phyloP scores from a whole-genome alignment of 2,797 vertebrate genomes.

The Hipposideros larvatus region DNA sequence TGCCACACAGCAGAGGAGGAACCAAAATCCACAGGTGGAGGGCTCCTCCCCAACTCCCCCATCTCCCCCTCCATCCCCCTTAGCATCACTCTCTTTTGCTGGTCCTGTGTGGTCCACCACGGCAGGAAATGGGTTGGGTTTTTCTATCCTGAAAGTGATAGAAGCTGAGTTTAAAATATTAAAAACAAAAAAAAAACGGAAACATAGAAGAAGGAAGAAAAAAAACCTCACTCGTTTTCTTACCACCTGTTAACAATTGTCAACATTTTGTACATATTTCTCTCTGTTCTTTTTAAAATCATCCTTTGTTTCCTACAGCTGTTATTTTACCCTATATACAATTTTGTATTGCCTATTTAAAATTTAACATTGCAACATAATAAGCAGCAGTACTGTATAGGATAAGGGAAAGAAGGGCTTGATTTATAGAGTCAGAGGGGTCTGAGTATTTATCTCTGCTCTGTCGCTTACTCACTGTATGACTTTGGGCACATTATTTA shows the following conservation, averaged over 20 bases:
- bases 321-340: neutral
- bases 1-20: neutral
- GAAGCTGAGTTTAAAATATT: neutral
- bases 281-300: neutral
- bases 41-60: neutral
- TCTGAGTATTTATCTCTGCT: neutral
- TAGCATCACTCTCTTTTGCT: neutral
- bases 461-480: neutral
- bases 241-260: neutral
- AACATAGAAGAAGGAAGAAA: neutral
- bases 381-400: neutral
- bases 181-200: neutral
- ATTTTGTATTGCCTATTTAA: neutral
- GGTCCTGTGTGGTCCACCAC: neutral
- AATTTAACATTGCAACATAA: neutral
- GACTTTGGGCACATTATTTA: neutral
- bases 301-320: neutral
- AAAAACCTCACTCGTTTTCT: neutral
- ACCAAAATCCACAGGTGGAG: neutral
- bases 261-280: neutral
- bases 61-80: neutral
- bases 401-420: neutral
- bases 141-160: neutral
- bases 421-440: neutral
- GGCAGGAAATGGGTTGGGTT: slow-evolving; percentile 51